phyloP scores from a whole-genome alignment of 2,797 vertebrate species.

The Alexandromys oeconomus region DNA sequence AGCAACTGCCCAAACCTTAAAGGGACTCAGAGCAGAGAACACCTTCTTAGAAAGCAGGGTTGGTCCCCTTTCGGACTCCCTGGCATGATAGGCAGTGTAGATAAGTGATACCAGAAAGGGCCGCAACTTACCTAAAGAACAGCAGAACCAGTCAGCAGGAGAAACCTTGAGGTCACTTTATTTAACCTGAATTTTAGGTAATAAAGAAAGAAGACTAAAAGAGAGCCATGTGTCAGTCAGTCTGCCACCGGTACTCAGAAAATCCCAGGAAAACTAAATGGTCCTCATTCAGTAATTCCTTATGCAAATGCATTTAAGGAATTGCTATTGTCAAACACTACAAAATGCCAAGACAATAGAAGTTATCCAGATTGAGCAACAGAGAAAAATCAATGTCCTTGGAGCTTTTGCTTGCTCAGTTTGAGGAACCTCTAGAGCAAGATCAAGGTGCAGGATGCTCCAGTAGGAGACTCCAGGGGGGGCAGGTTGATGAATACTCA shows the following conservation, averaged over 20 bases:
- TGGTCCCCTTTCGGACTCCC: not conserved
- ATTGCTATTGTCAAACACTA: not conserved
- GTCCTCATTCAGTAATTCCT: not conserved
- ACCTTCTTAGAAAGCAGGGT: not conserved
- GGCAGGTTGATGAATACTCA: fast-evolving
- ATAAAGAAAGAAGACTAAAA: not conserved
- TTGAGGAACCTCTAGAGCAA: not conserved
- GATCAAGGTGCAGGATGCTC: not conserved
- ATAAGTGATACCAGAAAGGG: not conserved
- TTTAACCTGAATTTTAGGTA: not conserved
- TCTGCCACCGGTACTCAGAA: not conserved
- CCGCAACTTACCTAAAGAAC: not conserved
- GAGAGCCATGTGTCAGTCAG: not conserved
- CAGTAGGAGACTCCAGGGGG: not conserved
- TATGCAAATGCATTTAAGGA: not conserved
- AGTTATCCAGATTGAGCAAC: not conserved
- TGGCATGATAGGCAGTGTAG: not conserved
- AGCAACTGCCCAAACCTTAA: fast-evolving
- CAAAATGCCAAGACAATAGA: not conserved
- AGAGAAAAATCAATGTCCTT: not conserved
- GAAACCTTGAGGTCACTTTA: not conserved
- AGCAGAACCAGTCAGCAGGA: not conserved
- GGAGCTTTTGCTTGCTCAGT: not conserved
- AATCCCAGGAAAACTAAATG: not conserved
- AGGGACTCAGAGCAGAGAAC: not conserved